Percentiles rank a stretch among this genome's conserved stretches.
Evolutionary conservation across 1,140 invertebrate species (phyloP).

Genomic region (Rhagoletis zephyria): DNA sequence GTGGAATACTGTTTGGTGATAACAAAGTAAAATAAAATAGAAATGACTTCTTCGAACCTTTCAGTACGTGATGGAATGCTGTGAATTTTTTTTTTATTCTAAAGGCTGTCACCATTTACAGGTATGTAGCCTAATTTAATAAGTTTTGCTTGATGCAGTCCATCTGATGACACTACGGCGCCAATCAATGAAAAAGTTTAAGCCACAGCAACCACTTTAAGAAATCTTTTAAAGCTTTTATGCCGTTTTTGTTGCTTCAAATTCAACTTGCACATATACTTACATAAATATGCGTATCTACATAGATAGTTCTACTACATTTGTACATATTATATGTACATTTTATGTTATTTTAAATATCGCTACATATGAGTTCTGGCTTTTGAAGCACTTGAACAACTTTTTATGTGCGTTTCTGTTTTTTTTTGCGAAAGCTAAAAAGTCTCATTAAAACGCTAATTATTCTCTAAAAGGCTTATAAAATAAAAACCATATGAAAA

Average conservation of each 20-base stretch:
- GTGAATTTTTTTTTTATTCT: too few species aligned
- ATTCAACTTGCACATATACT: not conserved
- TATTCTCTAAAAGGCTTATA: constrained; percentile 31
- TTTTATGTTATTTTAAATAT: too few species aligned
- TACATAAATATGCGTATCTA: not conserved
- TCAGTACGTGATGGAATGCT: too few species aligned
- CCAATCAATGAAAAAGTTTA: too few species aligned
- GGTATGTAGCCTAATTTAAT: too few species aligned
- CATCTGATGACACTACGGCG: too few species aligned
- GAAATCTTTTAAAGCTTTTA: not conserved
- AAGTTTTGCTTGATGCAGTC: too few species aligned
- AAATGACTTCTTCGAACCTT: too few species aligned
- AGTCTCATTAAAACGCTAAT: constrained; percentile 43
- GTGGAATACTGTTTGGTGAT: too few species aligned
- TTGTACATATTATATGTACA: not conserved
- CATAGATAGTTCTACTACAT: too few species aligned
- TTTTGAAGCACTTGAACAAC: constrained; percentile 14
- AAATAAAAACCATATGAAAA: not conserved
- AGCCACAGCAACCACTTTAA: not conserved
- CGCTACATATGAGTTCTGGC: not conserved
- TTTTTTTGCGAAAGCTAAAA: constrained; percentile 37
- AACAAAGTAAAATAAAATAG: too few species aligned
- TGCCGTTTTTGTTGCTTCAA: not conserved
- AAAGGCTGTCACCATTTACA: too few species aligned
- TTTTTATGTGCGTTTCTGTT: not conserved